phyloP scores from a whole-genome alignment of 30 jellyfish, hydroid and myxozoan genomes.

The Turritopsis rubra region DNA sequence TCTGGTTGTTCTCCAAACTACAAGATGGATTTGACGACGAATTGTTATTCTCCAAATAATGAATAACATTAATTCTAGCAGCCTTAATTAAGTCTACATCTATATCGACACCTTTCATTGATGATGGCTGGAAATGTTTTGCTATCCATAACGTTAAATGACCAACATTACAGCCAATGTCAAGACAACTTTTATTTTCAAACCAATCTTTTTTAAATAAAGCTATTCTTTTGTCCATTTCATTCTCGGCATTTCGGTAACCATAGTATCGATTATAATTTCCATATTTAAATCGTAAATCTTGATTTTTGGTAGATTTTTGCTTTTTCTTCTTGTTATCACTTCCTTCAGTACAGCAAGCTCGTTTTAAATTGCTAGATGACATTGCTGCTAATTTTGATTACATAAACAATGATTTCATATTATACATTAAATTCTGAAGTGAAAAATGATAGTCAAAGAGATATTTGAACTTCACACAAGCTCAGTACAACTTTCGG shows the following conservation, averaged over 20 bases:
- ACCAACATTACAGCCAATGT: conserved; percentile 97
- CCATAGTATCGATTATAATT: conserved; percentile 92
- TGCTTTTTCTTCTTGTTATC: not conserved
- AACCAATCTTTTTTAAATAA: conserved; percentile 52
- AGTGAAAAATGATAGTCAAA: not conserved
- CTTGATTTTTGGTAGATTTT: not conserved
- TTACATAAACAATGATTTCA: too few relatives aligned
- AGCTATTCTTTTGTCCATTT: conserved; percentile 61
- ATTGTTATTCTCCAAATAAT: conserved; percentile 9
- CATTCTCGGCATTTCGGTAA: conserved; percentile 67
- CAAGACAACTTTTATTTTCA: conserved; percentile 60
- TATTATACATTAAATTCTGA: not conserved
- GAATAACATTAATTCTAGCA: conserved; percentile 59
- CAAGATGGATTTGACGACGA: not conserved
- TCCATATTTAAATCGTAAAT: conserved; percentile 58
- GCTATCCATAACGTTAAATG: conserved; percentile 80
- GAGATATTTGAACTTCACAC: too few relatives aligned
- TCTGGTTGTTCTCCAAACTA: not conserved
- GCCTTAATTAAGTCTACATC: conserved; percentile 60
- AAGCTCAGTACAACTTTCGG: too few relatives aligned
- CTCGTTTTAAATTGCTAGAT: not conserved
- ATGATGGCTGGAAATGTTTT: conserved; percentile 49
- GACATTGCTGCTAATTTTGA: not conserved
- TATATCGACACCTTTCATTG: conserved; percentile 72
- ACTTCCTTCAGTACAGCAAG: not conserved